phyloP scores from a whole-genome alignment of 2,113 vertebrate species.

The Syngnathus typhle region DNA sequence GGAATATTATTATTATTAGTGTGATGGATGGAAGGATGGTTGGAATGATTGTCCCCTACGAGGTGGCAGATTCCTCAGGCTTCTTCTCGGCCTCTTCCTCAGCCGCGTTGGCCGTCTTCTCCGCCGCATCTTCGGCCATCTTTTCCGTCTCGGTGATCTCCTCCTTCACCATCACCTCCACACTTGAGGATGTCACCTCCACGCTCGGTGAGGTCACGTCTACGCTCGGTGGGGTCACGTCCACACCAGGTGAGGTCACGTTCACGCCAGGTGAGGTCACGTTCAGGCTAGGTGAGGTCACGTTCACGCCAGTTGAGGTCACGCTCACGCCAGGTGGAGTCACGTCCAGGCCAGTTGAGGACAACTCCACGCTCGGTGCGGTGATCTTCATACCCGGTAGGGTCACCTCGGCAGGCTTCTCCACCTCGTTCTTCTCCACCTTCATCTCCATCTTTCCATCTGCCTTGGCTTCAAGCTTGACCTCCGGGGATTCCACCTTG shows the following conservation, averaged over 20 bases:
- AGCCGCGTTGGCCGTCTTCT: constrained; percentile 30
- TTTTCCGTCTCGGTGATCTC: constrained; percentile 27
- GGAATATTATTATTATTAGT: constrained; percentile 8
- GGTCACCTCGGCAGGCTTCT: constrained; percentile 25
- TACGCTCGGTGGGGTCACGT: neutral
- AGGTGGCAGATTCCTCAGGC: constrained; percentile 47
- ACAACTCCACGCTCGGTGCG: neutral
- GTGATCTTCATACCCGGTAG: constrained; percentile 8
- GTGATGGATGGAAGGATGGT: constrained; percentile 4
- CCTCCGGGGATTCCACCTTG: constrained; percentile 32
- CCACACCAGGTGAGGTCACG: neutral
- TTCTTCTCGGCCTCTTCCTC: constrained; percentile 51
- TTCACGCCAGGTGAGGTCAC: neutral
- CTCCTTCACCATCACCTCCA: constrained; percentile 13
- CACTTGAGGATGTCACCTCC: neutral
- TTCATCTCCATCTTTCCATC: constrained; percentile 29
- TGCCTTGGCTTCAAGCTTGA: constrained; percentile 12
- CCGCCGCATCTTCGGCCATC: constrained; percentile 29
- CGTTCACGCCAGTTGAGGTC: neutral
- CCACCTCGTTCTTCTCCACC: constrained; percentile 21
- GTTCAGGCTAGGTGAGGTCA: neutral
- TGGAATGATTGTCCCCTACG: constrained; percentile 62
- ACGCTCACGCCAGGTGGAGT: neutral
- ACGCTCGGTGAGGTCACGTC: neutral
- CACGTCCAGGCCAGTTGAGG: neutral